A percentile compares a stretch with the other conserved stretches of the same genome.
Conservation (phyloP, 2,797 vertebrate species). For the Botia almorhae region DNA sequence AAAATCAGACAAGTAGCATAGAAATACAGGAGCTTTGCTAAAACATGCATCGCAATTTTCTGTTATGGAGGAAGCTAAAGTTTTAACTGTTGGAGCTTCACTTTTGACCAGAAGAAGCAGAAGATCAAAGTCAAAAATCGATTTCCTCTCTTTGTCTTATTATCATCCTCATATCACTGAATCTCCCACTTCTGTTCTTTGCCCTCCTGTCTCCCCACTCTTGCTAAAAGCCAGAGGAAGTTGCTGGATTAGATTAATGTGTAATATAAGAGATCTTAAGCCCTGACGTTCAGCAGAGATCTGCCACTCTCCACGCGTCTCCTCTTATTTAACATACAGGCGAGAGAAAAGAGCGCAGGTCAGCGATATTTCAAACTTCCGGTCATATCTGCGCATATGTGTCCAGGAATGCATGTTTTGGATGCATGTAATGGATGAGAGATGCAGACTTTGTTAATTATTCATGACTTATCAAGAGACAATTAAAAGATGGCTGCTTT, state of each 20-base stretch:
- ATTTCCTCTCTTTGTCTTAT: slow-evolving; percentile 38
- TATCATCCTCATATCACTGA: slow-evolving; percentile 38
- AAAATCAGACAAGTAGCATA: neutral
- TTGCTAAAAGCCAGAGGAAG: slow-evolving; percentile 75
- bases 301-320: slow-evolving; percentile 62
- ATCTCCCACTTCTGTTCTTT: slow-evolving; percentile 53
- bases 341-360: slow-evolving; percentile 19
- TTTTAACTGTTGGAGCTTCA: slow-evolving; percentile 27
- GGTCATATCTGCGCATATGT: slow-evolving; percentile 4
- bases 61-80: slow-evolving; percentile 34
- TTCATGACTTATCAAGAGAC: neutral
- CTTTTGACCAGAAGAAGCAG: slow-evolving; percentile 36
- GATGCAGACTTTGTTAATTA: slow-evolving; percentile 5
- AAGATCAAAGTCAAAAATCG: slow-evolving; percentile 32
- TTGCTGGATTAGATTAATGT: slow-evolving; percentile 76
- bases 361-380: slow-evolving; percentile 45
- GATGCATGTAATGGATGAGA: slow-evolving; percentile 5
- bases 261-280: slow-evolving; percentile 72
- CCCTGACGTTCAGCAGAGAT: slow-evolving; percentile 72
- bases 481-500: neutral
- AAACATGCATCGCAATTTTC: slow-evolving; percentile 1
- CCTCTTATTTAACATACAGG: slow-evolving; percentile 41
- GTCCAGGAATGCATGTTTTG: slow-evolving; percentile 10
- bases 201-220: slow-evolving; percentile 62
- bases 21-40: slow-evolving; percentile 10